phyloP scores from a whole-genome alignment of 2,113 vertebrate genomes.

The Apistogramma diplotaenia region DNA sequence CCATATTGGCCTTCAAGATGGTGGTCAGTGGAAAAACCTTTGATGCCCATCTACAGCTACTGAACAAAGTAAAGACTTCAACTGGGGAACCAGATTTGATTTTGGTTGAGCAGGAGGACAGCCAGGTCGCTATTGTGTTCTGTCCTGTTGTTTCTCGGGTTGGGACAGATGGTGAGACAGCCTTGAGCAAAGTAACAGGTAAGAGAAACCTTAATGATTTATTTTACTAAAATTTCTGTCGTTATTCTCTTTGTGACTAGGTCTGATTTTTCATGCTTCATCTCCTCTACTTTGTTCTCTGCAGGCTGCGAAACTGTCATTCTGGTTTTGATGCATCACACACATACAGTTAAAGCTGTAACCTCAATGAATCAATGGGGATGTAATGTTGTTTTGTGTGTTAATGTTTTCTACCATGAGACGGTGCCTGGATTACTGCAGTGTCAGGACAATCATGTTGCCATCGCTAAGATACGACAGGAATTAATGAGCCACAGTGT shows the following conservation, averaged over 20 bases:
- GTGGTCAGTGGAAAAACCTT: slow-evolving; percentile 28
- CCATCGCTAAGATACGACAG: not conserved
- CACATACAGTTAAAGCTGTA: rapidly evolving
- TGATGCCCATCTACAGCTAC: not conserved
- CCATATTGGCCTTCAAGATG: not conserved
- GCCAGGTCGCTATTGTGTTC: slow-evolving; percentile 29
- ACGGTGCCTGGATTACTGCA: not conserved
- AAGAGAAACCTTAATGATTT: not conserved
- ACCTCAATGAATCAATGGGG: no score
- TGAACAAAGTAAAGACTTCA: not conserved
- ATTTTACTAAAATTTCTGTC: no score
- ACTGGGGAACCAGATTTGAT: not conserved
- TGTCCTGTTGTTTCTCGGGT: slow-evolving; percentile 28
- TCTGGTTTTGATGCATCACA: slow-evolving; percentile 56
- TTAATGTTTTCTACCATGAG: slow-evolving; percentile 54
- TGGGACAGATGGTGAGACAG: slow-evolving; percentile 17
- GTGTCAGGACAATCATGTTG: not conserved
- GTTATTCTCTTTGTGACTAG: not conserved
- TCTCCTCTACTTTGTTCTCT: not conserved
- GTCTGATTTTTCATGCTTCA: not conserved
- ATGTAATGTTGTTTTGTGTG: not conserved
- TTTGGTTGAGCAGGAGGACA: not conserved
- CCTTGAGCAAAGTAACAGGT: slow-evolving; percentile 24
- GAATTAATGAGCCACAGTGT: not conserved
- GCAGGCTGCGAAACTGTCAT: slow-evolving; percentile 30